Evolutionary conservation across 2,888 invertebrate genomes (phyloP), one percentile per base, ranked within the genome.

Genomic region (Amiota mariae): DNA sequence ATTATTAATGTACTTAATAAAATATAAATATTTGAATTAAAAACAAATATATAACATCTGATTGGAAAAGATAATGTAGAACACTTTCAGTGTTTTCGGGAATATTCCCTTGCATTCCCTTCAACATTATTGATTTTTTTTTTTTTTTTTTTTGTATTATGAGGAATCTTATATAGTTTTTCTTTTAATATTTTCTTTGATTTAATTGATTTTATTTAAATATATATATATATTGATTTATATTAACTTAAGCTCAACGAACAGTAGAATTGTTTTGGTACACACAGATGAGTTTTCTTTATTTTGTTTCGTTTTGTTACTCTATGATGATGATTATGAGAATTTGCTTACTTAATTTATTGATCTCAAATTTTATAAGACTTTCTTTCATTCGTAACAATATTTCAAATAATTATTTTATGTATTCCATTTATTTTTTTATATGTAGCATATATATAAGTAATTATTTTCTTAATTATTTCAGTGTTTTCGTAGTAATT

Each of bases 1-100:
- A 54, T 51, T 64, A 49, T 61, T 46, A 15, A 20, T 51, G 36
- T 72, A 51, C n/a, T 36, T 36, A 56, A 6, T 61, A 47, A 70
- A 71, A 71, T 59, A 71, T 56, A 64, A 18, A 64, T 18, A 72
- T 66, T n/a, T 63, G 64, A 46, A 64, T 54, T 36, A 36, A 36
- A 36, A 36, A 36, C 0, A 6, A 6, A 4, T 36, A 36, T 4
- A 36, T 36, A 36, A 36, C 2, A 6, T 36, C 36, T 36, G 36
- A 4, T 36, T 36, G 36, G 36, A 4, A 36, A 36, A 36, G 36
- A 6, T 6, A 36, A 36, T 36, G 6, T 6, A 6, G 36, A 36
- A 36, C 36, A 36, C 36, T 36, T 36, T 2, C 36, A 36, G 36
- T 36, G 2, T 36, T 4, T 6, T 36, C 36, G 36, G 36, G 36